Base-by-base conservation (phyloP, 2,888 invertebrate species). In the Acrobasis suavella region DNA sequence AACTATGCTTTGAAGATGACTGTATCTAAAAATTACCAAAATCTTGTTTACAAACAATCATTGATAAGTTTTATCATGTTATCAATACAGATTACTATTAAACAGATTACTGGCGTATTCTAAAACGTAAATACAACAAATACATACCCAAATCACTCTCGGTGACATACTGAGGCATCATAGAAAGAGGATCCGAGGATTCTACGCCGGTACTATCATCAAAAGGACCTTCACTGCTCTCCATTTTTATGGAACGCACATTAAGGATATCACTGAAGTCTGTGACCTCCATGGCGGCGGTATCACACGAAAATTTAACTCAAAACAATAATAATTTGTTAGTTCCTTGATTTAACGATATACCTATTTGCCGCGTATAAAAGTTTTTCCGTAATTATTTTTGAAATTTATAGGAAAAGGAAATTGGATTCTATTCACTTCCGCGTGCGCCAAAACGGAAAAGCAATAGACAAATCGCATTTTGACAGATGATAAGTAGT, bases 101-200 rank as follows among this genome's bases (percentile, higher is more conserved):
- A 7, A 32, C 7, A 32, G 5, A 32, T 32, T 46, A 46, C 46
- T 46, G 46, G 46, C 6, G 14, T 14, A 14, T n/a, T 0, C 14
- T 12, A 14, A 14, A 3, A 14, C 7, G 14, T 46, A 46, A 46
- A 46, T 46, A 46, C 46, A 46, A 46, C n/a, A n/a, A 14, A 82
- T 79, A 71, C 83, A 76, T 77, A 93, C 93, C 90, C 64, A 93
- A 78, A 71, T 93, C 93, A 1, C 87, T 82, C 65, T 93, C 93
- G 0, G 88, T 85, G 6, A 92, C 93, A 65, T 92, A 93, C 63
- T 92, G 91, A 2, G 89, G 87, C 42, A 92, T 86, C n/a, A 90
- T 82, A 9, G 90, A 81, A 52, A 89, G 63, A 6, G 87, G 78
- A 72, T 90, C 89, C 0, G 82, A 69, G 2, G 78, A 68, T 65